Evolutionary conservation across 2,113 vertebrate genomes (phyloP).

Genomic region (Danio rerio): GRCz12tu NC_133187.1:18903501-18904000

Average conservation of each 20-base stretch:
- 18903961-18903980: constrained; percentile 50
- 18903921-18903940: constrained; percentile 47
- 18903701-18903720: constrained; percentile 15
- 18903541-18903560: no score
- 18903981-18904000: constrained; percentile 63
- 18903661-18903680: constrained; percentile 1
- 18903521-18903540: no score
- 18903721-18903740: constrained; percentile 19
- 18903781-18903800: constrained; percentile 34
- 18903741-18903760: constrained; percentile 44
- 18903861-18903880: constrained; percentile 45
- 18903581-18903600: no score
- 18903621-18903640: no score
- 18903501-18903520: no score
- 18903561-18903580: no score
- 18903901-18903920: constrained; percentile 18
- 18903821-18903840: constrained; percentile 53
- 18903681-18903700: not conserved
- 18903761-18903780: constrained; percentile 38
- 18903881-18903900: constrained; percentile 13
- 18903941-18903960: constrained; percentile 51
- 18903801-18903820: constrained; percentile 41
- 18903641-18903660: no score
- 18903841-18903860: constrained; percentile 55
- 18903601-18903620: no score